These are phyloP conservation scores for Morpho deidamia DNA, from an alignment of 2,888 invertebrate species.

Conservation along the genomic window DNA sequence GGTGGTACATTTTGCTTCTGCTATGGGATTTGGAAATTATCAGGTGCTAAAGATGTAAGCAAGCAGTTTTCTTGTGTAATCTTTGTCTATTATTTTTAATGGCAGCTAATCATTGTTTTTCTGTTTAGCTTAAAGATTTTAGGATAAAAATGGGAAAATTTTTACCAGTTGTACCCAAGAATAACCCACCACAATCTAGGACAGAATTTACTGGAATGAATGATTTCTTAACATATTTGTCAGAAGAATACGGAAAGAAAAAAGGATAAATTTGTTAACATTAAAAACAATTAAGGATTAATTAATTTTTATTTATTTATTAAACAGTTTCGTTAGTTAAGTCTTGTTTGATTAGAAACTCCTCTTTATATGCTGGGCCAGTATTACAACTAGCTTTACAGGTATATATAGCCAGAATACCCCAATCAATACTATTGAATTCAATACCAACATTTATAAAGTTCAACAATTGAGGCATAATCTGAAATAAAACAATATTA, in stretches of 20 bases:
- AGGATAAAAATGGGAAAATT: constrained; percentile 86
- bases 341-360: constrained; percentile 93
- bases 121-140: constrained; percentile 86
- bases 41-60: constrained; percentile 90
- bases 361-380: constrained; percentile 83
- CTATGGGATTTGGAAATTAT: constrained; percentile 91
- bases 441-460: constrained; percentile 81
- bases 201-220: constrained; percentile 92
- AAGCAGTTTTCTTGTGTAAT: not conserved
- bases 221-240: constrained; percentile 89
- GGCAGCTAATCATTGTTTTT: not conserved
- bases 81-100: not conserved
- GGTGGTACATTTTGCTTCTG: constrained; percentile 89
- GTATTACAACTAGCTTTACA: constrained; percentile 87
- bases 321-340: constrained; percentile 54
- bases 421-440: constrained; percentile 90
- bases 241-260: constrained; percentile 74
- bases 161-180: constrained; percentile 87
- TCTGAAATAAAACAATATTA: constrained; percentile 59
- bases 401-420: constrained; percentile 90
- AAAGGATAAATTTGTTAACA: constrained; percentile 26
- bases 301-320: constrained; percentile 10
- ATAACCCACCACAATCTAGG: constrained; percentile 87
- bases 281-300: not conserved
- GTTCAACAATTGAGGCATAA: constrained; percentile 90